Evolutionary conservation across 2,797 vertebrate genomes (phyloP).

Genomic region (Cossypha dichroa): DNA sequence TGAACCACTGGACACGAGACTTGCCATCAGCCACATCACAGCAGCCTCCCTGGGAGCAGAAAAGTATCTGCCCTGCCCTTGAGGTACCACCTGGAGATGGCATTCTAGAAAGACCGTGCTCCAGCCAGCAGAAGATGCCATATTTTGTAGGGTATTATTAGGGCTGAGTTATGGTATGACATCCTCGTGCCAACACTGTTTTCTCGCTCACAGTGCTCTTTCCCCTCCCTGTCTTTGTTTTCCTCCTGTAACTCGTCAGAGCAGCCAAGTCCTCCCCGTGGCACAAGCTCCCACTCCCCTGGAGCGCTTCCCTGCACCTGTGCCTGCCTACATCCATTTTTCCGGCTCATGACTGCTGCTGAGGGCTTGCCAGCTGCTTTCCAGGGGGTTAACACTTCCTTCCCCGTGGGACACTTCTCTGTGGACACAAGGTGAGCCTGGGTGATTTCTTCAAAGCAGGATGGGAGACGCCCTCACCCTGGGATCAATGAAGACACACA

Average conservation of each 20-base stretch:
- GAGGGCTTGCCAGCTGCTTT: conserved; percentile 5
- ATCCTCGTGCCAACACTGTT: background rate
- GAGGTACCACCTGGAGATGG: background rate
- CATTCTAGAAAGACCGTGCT: background rate
- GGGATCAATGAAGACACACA: background rate
- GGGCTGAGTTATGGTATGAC: background rate
- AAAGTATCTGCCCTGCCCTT: background rate
- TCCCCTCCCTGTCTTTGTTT: background rate
- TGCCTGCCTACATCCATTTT: background rate
- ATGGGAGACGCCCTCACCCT: background rate
- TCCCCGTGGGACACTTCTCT: background rate
- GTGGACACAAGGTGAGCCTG: background rate
- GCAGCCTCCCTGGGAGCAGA: background rate
- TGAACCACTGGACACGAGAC: background rate
- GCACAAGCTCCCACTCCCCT: background rate
- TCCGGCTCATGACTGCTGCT: background rate
- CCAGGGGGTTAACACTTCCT: background rate
- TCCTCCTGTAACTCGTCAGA: background rate
- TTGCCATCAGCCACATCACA: background rate
- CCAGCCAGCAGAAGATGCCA: background rate
- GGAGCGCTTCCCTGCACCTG: conserved; percentile 46
- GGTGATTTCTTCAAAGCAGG: background rate
- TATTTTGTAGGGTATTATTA: conserved; percentile 15
- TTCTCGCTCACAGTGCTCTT: background rate
- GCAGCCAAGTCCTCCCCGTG: background rate